Percentiles rank a stretch among this genome's conserved stretches.
Conservation (phyloP, 2,113 vertebrate genomes). For the Elaphurus davidianus region DNA sequence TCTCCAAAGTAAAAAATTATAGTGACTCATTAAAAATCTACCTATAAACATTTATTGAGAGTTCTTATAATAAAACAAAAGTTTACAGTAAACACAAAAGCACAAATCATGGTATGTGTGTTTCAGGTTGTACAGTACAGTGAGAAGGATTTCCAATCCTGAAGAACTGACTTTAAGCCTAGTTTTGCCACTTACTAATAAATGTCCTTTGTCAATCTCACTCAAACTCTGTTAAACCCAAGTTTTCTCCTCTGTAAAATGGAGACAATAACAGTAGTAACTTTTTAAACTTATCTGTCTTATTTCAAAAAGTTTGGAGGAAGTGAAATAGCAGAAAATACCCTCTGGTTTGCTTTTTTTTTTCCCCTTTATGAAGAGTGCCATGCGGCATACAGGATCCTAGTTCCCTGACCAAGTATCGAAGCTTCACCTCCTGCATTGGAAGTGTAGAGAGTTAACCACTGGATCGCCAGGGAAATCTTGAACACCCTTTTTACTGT, state of each 20-base stretch:
- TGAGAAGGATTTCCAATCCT: neutral
- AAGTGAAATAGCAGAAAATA: neutral
- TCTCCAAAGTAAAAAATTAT: neutral
- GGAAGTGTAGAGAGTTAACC: neutral
- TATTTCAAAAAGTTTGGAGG: neutral
- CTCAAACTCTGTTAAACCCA: neutral
- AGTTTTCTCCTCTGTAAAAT: slow-evolving; percentile 29
- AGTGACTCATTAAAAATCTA: slow-evolving; percentile 19
- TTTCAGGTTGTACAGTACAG: neutral
- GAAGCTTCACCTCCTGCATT: neutral
- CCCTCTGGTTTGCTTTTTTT: neutral
- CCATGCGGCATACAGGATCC: neutral
- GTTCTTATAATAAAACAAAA: slow-evolving; percentile 17
- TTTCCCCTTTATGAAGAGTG: neutral
- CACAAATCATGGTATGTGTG: neutral
- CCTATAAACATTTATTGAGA: slow-evolving; percentile 31
- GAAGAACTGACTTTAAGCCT: neutral
- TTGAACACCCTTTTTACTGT: neutral
- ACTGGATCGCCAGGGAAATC: neutral
- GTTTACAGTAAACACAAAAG: neutral
- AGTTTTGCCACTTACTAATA: neutral
- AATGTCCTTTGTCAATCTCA: slow-evolving; percentile 8
- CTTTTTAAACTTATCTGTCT: neutral
- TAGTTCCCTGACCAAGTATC: neutral
- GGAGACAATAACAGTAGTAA: neutral